A percentile compares a stretch with the other conserved stretches of the same genome.
Evolutionary conservation across 2,113 vertebrate genomes (phyloP).

Genomic region (Poeciliopsis occidentalis): DNA sequence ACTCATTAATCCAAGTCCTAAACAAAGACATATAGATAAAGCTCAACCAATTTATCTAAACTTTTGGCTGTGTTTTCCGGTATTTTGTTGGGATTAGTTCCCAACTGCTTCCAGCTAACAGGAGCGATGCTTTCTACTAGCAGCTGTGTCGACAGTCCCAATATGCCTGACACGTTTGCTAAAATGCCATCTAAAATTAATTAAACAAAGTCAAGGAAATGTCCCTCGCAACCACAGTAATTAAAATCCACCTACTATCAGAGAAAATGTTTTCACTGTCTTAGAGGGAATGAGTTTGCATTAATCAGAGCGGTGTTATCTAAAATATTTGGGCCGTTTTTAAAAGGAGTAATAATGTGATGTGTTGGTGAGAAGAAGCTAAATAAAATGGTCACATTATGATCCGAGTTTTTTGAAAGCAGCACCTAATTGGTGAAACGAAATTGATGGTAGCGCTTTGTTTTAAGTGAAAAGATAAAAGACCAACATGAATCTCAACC

Average conservation of each 20-base stretch:
- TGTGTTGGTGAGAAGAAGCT: conserved; percentile 46
- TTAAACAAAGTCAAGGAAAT: conserved; percentile 39
- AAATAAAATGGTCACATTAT: conserved; percentile 25
- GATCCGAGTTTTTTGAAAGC: conserved; percentile 45
- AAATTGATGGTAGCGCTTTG: conserved; percentile 51
- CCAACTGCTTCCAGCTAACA: conserved; percentile 28
- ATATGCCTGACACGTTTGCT: conserved; percentile 48
- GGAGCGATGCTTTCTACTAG: conserved; percentile 30
- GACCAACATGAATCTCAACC: conserved; percentile 42
- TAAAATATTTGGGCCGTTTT: conserved; percentile 44
- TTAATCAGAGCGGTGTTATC: conserved; percentile 34
- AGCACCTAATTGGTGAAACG: conserved; percentile 28
- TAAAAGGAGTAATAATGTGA: conserved; percentile 24
- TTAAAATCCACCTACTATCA: conserved; percentile 47
- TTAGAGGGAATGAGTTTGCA: conserved; percentile 37
- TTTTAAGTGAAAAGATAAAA: conserved; percentile 56
- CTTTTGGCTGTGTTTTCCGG: conserved; percentile 5
- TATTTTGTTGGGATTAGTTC: conserved; percentile 29
- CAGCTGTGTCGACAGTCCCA: conserved; percentile 46
- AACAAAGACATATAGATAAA: conserved; percentile 18
- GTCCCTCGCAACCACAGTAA: conserved; percentile 16
- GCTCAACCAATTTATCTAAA: conserved; percentile 21
- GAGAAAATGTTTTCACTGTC: conserved; percentile 45
- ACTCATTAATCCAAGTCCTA: conserved; percentile 10
- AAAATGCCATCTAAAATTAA: conserved; percentile 46